These are phyloP conservation scores for Pangasius krempfi DNA, from an alignment of 2,797 vertebrate species.

Conservation along the genomic window DNA sequence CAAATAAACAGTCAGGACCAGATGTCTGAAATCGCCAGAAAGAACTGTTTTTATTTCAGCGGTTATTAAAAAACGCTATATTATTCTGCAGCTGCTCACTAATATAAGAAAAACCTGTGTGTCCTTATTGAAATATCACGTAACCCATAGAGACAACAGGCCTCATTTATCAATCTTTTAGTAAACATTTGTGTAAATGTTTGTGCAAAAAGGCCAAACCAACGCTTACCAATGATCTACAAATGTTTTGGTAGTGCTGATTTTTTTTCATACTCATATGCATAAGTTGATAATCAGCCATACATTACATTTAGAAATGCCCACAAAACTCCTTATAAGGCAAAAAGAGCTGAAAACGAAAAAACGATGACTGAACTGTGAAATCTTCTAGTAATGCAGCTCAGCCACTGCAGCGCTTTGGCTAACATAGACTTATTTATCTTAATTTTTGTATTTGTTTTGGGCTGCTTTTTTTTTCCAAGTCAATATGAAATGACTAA, in stretches of 20 bases:
- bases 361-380: not conserved
- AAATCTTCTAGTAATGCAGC: not conserved
- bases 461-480: not conserved
- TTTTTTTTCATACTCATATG: not conserved
- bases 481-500: not conserved
- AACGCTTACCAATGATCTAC: not conserved
- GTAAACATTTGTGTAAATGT: not conserved
- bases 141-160: not conserved
- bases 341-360: not conserved
- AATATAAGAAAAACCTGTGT: not conserved
- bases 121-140: not conserved
- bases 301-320: not conserved
- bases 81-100: not conserved
- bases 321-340: not conserved
- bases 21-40: not conserved
- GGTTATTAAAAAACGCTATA: not conserved
- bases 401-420: not conserved
- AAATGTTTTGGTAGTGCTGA: not conserved
- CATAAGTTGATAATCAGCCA: not conserved
- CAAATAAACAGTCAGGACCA: constrained; percentile 5
- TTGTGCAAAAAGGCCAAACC: not conserved
- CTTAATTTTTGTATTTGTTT: not conserved
- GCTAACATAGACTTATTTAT: not conserved
- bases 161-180: not conserved
- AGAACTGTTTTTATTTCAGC: not conserved